Base-by-base conservation (phyloP, 2,888 invertebrate genomes). In the Anoplius nigerrimus region DNA sequence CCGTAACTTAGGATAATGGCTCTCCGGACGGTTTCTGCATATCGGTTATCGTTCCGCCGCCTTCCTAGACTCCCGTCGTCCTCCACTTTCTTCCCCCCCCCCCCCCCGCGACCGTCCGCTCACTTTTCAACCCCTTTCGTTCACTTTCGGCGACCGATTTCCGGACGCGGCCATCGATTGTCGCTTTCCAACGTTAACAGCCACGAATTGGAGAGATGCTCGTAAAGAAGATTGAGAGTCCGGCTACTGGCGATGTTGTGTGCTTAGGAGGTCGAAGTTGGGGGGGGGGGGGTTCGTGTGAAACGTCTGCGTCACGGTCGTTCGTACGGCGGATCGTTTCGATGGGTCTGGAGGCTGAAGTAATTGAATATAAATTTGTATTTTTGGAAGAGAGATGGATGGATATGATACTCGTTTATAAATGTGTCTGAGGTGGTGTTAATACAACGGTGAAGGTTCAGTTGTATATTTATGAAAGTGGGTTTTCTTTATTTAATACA, bases 1-100 rank as follows among this genome's bases (percentile, higher is more conserved):
- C 73, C 80, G 78, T 84, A 84, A 84, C 82, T 84, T 80, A 78
- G 82, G 80, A 83, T 83, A 85, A 85, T 84, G 81, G 78, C 75
- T 71, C 72, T 67, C 68, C 72, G 63, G 18, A 18, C 48, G 16
- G 48, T 81, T 82, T 82, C 79, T 75, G 80, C 82, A 76, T 79
- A 71, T 76, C 78, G 75, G 78, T 80, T 82, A 83, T 82, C 79
- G 81, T 82, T 81, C 71, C 75, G 73, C 69, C 75, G 69, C 56
- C 64, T 72, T 68, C 74, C 62, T 45, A 58, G 53, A 58, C 58
- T 53, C 53, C 21, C 24, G 2, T 55, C 43, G 34, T 22, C 51
- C 20, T 34, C 66, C 24, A 66, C 67, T 66, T 69, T 68, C 66
- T 75, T 78, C 66, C 78, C 61, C 75, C 69, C 68, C 66, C 74